Evolutionary conservation across 2,888 invertebrate genomes (phyloP).

Genomic region (Phortica magna): DNA sequence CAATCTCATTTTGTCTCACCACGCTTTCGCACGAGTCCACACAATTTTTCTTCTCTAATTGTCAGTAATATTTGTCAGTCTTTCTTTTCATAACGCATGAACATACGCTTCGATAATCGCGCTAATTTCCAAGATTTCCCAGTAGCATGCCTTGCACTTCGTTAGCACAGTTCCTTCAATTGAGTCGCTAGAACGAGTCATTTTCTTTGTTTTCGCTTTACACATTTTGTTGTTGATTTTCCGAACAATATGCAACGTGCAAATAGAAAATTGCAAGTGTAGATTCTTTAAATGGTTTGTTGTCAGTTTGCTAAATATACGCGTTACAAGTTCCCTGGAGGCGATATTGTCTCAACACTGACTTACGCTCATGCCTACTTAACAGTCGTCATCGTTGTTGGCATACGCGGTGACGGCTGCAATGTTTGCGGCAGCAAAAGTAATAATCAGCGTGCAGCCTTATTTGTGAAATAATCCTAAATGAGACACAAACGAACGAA

Average conservation of each 20-base stretch:
- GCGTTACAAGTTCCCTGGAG: conserved; percentile 65
- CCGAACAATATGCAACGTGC: conserved; percentile 70
- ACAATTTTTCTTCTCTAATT: conserved; percentile 29
- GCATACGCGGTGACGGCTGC: background rate
- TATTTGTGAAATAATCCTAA: conserved; percentile 15
- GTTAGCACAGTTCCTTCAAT: background rate
- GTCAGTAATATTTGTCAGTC: conserved; percentile 41
- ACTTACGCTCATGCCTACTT: conserved; percentile 58
- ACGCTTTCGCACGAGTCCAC: conserved; percentile 21
- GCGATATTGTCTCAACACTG: conserved; percentile 41
- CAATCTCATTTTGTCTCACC: background rate
- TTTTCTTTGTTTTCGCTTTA: conserved; percentile 39
- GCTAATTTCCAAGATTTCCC: conserved; percentile 78
- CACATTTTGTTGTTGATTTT: conserved; percentile 60
- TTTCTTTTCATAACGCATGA: conserved; percentile 49
- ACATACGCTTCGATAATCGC: conserved; percentile 74
- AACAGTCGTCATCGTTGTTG: conserved; percentile 45
- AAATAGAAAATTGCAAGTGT: conserved; percentile 57
- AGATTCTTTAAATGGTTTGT: conserved; percentile 40
- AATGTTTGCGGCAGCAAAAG: background rate
- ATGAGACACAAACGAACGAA: too few species aligned
- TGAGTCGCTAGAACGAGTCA: background rate
- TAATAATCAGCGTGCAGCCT: background rate
- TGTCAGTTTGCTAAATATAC: conserved; percentile 19
- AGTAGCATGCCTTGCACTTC: conserved; percentile 66